Evolutionary conservation across 2,888 invertebrate species (phyloP), one percentile per base, ranked within the genome.

Genomic region (Gryllus longicercus): DNA sequence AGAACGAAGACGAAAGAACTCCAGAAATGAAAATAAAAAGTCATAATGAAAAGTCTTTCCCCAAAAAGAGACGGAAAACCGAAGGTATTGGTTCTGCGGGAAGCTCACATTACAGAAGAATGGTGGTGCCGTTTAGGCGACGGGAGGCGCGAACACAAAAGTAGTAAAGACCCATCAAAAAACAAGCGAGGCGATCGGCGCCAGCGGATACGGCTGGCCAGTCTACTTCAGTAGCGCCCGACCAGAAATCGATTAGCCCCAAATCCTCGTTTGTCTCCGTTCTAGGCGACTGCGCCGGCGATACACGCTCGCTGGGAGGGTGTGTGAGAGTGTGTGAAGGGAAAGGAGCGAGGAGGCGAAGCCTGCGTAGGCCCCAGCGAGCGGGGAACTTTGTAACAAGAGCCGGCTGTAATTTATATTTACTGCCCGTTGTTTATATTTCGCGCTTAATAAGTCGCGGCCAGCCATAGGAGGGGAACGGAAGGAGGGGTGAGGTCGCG

Each of bases 331-430:
- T n/a, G 14, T 4, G 11, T 14, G n/a, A n/a, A 63, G 14, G 63
- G 63, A 63, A 63, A 18, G 63, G 63, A 3, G n/a, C 16, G 16
- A 8, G 51, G 51, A 14, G 63, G n/a, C 63, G 38, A 63, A 1
- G 63, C 63, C 63, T 4, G n/a, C 14, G 63, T 8, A 63, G 4
- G 63, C n/a, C 63, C 63, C 63, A 16, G n/a, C 63, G 63, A 4
- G 16, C n/a, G 63, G 16, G 63, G 63, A 63, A 63, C 63, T 63
- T 63, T 8, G 63, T 14, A 63, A 63, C 63, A 63, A 63, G 38
- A 63, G 63, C 63, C n/a, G 38, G 38, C 38, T 63, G 63, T 63
- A 63, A 63, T 63, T 63, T 63, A 63, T 63, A 63, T 63, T 63
- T 63, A 63, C 63, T 18, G 63, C 63, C n/a, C n/a, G 63, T 63